A percentile compares a stretch with the other conserved stretches of the same genome.
Conservation (phyloP, 2,888 invertebrate genomes). For the Deilephila elpenor region DNA sequence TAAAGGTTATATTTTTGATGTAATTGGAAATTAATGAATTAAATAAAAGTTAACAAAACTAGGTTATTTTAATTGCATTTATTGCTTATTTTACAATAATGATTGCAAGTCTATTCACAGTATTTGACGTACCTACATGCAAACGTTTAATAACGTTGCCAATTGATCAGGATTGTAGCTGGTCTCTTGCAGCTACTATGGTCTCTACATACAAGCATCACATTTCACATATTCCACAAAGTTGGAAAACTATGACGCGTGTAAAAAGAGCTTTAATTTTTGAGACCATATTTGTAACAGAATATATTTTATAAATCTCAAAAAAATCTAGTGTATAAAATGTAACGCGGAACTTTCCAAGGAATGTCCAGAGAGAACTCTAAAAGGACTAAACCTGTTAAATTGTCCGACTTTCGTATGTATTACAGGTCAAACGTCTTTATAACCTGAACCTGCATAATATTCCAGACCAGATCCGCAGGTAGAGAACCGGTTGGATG, state of each 20-base stretch:
- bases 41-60: not conserved
- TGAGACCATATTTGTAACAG: no score
- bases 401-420: slow-evolving; percentile 65
- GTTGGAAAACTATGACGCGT: no score
- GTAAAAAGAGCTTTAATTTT: no score
- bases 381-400: slow-evolving; percentile 73
- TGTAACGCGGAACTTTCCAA: slow-evolving; percentile 43
- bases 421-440: slow-evolving; percentile 71
- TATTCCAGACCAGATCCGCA: slow-evolving; percentile 66
- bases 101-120: no score
- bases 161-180: no score
- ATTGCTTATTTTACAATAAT: no score
- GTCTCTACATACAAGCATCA: no score
- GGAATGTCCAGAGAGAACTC: slow-evolving; percentile 56
- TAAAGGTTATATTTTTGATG: not conserved
- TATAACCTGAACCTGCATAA: slow-evolving; percentile 73
- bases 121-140: no score
- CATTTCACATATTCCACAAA: no score
- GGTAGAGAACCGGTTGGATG: slow-evolving; percentile 60
- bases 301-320: no score
- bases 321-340: not conserved
- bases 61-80: not conserved
- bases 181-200: no score
- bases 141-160: no score
- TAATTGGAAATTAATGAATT: slow-evolving; percentile 31